Evolutionary conservation across 2,797 vertebrate genomes (phyloP).

Genomic region (Rhinella marina): DNA sequence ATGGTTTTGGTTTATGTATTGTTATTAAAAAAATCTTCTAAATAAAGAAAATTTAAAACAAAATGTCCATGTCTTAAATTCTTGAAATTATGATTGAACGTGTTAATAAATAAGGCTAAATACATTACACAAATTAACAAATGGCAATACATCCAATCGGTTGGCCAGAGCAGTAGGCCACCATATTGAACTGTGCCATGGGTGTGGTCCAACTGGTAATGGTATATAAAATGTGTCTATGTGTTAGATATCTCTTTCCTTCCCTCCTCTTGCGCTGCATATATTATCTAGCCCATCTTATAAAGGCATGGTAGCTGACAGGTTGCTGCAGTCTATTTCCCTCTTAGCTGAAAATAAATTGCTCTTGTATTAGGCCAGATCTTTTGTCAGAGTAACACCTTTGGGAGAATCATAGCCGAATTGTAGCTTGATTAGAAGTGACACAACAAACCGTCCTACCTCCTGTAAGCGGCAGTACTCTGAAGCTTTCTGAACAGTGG

Average conservation of each 20-base stretch:
- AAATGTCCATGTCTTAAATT: background rate
- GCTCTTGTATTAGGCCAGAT: constrained; percentile 55
- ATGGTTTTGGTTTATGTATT: background rate
- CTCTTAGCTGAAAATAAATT: constrained; percentile 57
- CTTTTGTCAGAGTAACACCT: constrained; percentile 52
- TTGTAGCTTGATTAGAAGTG: constrained; percentile 57
- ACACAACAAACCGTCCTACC: constrained; percentile 42
- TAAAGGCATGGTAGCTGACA: constrained; percentile 40
- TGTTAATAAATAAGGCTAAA: background rate
- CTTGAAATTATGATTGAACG: background rate
- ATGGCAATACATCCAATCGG: background rate
- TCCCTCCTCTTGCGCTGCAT: background rate
- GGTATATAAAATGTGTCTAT: background rate
- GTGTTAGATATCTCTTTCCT: background rate
- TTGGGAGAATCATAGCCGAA: constrained; percentile 48
- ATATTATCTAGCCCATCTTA: constrained; percentile 3
- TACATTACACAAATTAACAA: background rate
- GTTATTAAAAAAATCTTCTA: no score
- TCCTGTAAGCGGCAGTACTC: constrained; percentile 24
- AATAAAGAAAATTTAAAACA: no score
- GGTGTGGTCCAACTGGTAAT: background rate
- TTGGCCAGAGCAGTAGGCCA: background rate
- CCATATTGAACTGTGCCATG: background rate
- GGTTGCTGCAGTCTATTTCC: constrained; percentile 46
- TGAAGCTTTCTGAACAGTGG: constrained; percentile 25